Percentiles rank a stretch among this genome's conserved stretches.
Conservation (phyloP, 2,113 vertebrate genomes). For the Glaucomys volans region DNA sequence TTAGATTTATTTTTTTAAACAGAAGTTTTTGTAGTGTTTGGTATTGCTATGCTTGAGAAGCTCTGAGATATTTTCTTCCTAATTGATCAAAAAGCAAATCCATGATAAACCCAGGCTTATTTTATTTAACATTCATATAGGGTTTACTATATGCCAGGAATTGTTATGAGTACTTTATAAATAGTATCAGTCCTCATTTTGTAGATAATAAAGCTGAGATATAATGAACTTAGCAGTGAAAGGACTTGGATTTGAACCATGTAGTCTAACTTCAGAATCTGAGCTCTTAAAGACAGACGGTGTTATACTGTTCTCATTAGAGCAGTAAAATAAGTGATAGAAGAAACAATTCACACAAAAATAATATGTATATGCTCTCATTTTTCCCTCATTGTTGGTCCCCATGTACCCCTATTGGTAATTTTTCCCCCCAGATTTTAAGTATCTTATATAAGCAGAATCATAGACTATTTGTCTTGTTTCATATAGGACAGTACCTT, state of each 20-base stretch:
- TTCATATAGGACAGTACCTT: not conserved
- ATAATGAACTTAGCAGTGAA: not conserved
- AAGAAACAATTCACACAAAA: not conserved
- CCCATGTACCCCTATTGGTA: not conserved
- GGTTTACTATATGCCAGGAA: not conserved
- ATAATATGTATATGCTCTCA: not conserved
- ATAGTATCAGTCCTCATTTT: not conserved
- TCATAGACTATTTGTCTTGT: not conserved
- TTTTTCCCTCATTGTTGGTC: not conserved
- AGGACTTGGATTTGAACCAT: not conserved
- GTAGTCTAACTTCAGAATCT: not conserved
- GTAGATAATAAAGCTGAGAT: not conserved
- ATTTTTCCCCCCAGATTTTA: not conserved
- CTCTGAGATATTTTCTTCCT: not conserved
- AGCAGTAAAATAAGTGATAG: slow-evolving; percentile 8
- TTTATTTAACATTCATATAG: slow-evolving; percentile 22
- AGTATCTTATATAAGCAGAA: not conserved
- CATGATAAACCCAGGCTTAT: not conserved
- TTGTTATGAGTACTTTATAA: not conserved
- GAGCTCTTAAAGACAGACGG: not conserved
- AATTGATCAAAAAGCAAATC: not conserved
- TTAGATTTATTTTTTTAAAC: not conserved
- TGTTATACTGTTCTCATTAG: not conserved
- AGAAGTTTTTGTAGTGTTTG: not conserved
- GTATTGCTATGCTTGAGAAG: not conserved